Percentiles rank a stretch among this genome's conserved stretches.
phyloP scores from a whole-genome alignment of 2,888 invertebrate genomes.

The Gastrophysa polygoni region DNA sequence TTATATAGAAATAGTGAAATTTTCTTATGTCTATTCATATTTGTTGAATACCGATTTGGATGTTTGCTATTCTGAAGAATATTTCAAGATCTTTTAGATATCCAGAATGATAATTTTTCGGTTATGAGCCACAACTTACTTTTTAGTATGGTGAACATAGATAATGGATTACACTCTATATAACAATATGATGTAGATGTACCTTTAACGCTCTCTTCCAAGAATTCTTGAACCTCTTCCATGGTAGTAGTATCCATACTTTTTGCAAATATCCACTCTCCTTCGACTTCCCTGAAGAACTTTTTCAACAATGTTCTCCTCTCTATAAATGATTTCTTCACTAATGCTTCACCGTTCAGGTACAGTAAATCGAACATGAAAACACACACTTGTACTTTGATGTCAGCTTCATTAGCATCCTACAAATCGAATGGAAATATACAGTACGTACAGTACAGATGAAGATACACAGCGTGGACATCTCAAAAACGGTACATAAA shows the following conservation, averaged over 20 bases:
- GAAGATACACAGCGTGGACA: too few species aligned
- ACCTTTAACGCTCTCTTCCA: conserved; percentile 93
- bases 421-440: conserved; percentile 45
- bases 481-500: too few species aligned
- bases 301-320: conserved; percentile 75
- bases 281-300: conserved; percentile 73
- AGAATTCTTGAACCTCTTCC: conserved; percentile 92
- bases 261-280: conserved; percentile 89
- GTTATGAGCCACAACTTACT: too few species aligned
- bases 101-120: too few species aligned
- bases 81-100: too few species aligned
- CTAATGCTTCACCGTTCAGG: conserved; percentile 85
- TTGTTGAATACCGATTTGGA: too few species aligned
- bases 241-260: conserved; percentile 79
- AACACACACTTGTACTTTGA: conserved; percentile 84
- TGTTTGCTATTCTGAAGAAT: too few species aligned
- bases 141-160: too few species aligned
- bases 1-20: too few species aligned
- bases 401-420: conserved; percentile 76
- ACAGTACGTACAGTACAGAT: background rate
- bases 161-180: too few species aligned
- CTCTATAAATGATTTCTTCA: conserved; percentile 75
- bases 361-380: conserved; percentile 96
- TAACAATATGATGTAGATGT: background rate
- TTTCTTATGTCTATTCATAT: too few species aligned